A percentile compares a stretch with the other conserved stretches of the same genome.
Evolutionary conservation across 2,113 vertebrate genomes (phyloP).

Genomic region (Urocynchramus pylzowi): DNA sequence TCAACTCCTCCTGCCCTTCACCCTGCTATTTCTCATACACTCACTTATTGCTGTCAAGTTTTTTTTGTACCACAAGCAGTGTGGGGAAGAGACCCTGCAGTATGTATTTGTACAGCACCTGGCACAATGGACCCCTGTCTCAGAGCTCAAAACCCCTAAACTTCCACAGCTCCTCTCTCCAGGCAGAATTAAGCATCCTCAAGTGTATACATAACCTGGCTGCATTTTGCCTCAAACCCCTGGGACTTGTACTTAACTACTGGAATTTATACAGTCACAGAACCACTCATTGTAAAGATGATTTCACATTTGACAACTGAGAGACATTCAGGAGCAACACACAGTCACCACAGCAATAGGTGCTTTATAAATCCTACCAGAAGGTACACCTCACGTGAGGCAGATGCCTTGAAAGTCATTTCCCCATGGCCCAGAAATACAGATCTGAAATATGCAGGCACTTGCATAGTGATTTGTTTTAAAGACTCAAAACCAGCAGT

Average conservation of each 20-base stretch:
- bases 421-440: not conserved
- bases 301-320: not conserved
- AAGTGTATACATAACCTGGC: not conserved
- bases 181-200: not conserved
- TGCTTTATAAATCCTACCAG: slow-evolving; percentile 15
- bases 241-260: not conserved
- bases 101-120: not conserved
- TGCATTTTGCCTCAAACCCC: not conserved
- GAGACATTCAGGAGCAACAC: not conserved
- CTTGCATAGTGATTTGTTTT: slow-evolving; percentile 7
- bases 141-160: not conserved
- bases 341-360: not conserved
- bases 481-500: slow-evolving; percentile 2
- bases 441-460: not conserved
- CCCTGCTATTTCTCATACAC: not conserved
- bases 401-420: slow-evolving; percentile 28
- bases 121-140: not conserved
- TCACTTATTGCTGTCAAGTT: not conserved
- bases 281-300: not conserved
- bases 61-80: not conserved
- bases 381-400: not conserved
- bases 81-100: not conserved
- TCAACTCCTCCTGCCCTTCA: not conserved
- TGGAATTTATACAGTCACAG: not conserved
- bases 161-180: not conserved